Conservation (phyloP, 2,888 invertebrate genomes). For the Mimachlamys varia region DNA sequence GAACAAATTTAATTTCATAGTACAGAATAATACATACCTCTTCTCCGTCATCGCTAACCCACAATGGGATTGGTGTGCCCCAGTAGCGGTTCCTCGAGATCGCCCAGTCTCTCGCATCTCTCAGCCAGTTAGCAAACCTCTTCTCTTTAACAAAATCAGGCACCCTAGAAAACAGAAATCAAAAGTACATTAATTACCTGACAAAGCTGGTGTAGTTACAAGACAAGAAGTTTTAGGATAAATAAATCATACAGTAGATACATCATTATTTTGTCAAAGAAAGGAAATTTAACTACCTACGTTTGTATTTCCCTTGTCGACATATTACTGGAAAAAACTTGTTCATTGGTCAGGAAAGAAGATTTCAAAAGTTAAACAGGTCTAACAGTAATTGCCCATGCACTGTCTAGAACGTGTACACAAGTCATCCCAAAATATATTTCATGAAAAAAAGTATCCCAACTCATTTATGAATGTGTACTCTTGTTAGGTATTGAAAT, state of each 20-base stretch:
- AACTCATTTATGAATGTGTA: no score
- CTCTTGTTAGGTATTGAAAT: not conserved
- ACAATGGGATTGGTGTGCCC: constrained; percentile 99
- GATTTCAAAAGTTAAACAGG: not conserved
- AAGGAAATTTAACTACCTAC: not conserved
- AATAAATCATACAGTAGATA: not conserved
- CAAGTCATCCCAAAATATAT: no score
- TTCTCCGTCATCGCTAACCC: constrained; percentile 95
- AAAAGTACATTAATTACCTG: not conserved
- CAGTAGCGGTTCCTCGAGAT: constrained; percentile 98
- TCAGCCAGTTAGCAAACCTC: constrained; percentile 98
- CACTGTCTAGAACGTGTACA: no score
- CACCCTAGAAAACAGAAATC: constrained; percentile 85
- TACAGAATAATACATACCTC: constrained; percentile 84
- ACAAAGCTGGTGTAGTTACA: not conserved
- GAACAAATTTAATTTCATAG: no score
- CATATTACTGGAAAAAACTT: not conserved
- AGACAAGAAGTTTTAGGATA: not conserved
- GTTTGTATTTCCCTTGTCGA: no score
- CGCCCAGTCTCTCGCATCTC: constrained; percentile 98
- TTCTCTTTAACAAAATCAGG: constrained; percentile 99
- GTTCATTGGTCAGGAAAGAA: not conserved
- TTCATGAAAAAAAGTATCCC: no score
- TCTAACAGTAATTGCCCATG: not conserved
- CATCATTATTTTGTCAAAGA: not conserved